These are phyloP conservation scores for Toxonevra muliebris DNA, from an alignment of 2,888 invertebrate species.

Conservation along the genomic window DNA sequence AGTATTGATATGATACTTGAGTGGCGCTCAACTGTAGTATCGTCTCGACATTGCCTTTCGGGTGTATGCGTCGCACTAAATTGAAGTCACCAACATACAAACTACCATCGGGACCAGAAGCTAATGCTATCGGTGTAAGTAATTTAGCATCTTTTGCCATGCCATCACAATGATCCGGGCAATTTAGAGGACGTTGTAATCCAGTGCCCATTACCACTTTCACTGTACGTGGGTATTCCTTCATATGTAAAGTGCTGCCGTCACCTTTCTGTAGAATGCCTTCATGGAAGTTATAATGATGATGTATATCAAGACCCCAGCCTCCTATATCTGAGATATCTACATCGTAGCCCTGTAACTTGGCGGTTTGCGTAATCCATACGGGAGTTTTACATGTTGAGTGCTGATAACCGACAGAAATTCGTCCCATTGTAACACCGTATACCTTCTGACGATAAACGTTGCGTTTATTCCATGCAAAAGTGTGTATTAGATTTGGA, in stretches of 20 bases:
- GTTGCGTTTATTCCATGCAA: slow-evolving; percentile 98
- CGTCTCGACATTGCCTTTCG: slow-evolving; percentile 89
- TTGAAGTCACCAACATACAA: slow-evolving; percentile 98
- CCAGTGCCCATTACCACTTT: slow-evolving; percentile 94
- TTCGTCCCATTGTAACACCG: slow-evolving; percentile 86
- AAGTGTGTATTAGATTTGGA: slow-evolving; percentile 92
- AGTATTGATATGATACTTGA: slow-evolving; percentile 96
- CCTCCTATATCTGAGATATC: slow-evolving; percentile 97
- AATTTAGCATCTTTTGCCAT: slow-evolving; percentile 86
- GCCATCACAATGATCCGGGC: slow-evolving; percentile 87
- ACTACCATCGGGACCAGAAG: slow-evolving; percentile 95
- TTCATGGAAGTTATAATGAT: slow-evolving; percentile 98
- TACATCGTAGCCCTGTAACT: slow-evolving; percentile 94
- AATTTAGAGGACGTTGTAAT: slow-evolving; percentile 83
- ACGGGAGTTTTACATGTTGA: slow-evolving; percentile 85
- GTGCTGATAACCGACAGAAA: slow-evolving; percentile 95
- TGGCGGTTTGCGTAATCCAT: slow-evolving; percentile 95
- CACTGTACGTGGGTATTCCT: slow-evolving; percentile 89
- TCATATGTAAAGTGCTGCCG: slow-evolving; percentile 93
- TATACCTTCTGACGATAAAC: slow-evolving; percentile 97
- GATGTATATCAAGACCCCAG: slow-evolving; percentile 98
- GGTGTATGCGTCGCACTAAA: slow-evolving; percentile 88
- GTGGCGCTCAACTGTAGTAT: slow-evolving; percentile 90
- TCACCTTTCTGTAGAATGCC: slow-evolving; percentile 98
- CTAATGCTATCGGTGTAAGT: slow-evolving; percentile 91